Evolutionary conservation across 2,797 vertebrate genomes (phyloP), one percentile per base, ranked within the genome.

Genomic region (Limnodromus scolopaceus): DNA sequence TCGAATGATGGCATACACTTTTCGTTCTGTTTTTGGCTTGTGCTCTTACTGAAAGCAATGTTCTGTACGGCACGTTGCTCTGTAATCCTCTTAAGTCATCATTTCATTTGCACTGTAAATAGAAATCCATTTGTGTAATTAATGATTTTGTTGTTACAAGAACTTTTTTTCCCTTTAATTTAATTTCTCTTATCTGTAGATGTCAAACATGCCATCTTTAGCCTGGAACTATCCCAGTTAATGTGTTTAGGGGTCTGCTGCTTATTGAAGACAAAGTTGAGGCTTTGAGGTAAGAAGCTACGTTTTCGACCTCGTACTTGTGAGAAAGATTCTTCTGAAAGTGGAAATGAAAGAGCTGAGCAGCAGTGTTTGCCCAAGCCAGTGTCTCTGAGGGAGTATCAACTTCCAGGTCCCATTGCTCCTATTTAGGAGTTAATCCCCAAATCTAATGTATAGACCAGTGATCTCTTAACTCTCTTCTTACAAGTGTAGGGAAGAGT

Each of bases 71-170:
- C 84, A 43, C 6, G 0, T 91, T 87, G 68, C 90, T 91, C 75
- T 93, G 53, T 96, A 96, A 97, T 95, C 95, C 92, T 95, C 96
- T 95, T 96, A 96, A 95, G 77, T 85, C 84, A 85, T 93, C 75
- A 36, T 95, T 95, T 96, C 86, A 61, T 88, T 95, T 83, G 57
- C 43, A 68, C 92, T 92, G 88, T 92, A 95, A 97, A 95, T 83
- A 94, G 95, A 97, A 97, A 94, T 95, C 93, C 93, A 95, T 97
- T 96, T 95, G 83, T 89, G 64, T 95, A 96, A 97, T 97, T 96
- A 97, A 96, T 92, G 60, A 93, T 74, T 94, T 87, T 80, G 66
- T 84, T 96, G 91, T 96, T 96, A 83, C 34, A 61, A 81, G 53
- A 93, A 58, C 30, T 16, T 69, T 68, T 45, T 24, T 11, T 5